phyloP scores from a whole-genome alignment of 1,140 invertebrate genomes.

The Drosophila ironensis region DNA sequence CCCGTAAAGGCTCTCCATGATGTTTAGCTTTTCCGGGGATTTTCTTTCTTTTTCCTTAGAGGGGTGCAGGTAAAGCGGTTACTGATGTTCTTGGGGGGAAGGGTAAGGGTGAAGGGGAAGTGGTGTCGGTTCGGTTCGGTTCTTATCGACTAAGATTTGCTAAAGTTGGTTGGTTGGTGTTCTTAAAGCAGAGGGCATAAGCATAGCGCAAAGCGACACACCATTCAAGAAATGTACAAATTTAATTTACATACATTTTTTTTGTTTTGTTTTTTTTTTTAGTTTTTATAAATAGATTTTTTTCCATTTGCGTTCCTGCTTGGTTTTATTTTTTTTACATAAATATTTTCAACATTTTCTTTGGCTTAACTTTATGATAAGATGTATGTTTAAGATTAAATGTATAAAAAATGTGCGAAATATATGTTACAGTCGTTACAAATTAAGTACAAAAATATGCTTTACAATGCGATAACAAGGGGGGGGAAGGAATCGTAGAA shows the following conservation, averaged over 20 bases:
- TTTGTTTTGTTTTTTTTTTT: constrained; percentile 6
- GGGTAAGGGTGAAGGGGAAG: too few relatives aligned
- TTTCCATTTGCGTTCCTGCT: constrained; percentile 69
- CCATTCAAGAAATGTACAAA: constrained; percentile 51
- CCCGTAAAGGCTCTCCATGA: constrained; percentile 42
- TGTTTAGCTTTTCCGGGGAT: constrained; percentile 15
- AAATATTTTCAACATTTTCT: constrained; percentile 70
- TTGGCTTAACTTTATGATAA: constrained; percentile 77
- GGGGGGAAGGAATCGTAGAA: constrained; percentile 7
- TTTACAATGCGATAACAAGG: constrained; percentile 49
- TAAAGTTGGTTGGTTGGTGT: constrained; percentile 38
- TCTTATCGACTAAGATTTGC: constrained; percentile 70
- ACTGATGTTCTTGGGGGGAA: constrained; percentile 14
- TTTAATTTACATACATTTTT: constrained; percentile 28
- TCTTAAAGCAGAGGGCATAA: constrained; percentile 48
- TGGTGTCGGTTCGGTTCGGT: too few relatives aligned
- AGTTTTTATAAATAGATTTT: constrained; percentile 45
- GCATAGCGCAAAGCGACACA: constrained; percentile 66
- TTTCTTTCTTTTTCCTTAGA: background rate
- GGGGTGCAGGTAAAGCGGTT: constrained; percentile 49
- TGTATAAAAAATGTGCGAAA: constrained; percentile 68
- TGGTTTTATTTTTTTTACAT: constrained; percentile 39
- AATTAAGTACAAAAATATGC: constrained; percentile 72
- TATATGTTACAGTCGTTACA: constrained; percentile 67
- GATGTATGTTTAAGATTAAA: constrained; percentile 51